phyloP scores from a whole-genome alignment of 2,113 vertebrate genomes.

The Prolemur simus region DNA sequence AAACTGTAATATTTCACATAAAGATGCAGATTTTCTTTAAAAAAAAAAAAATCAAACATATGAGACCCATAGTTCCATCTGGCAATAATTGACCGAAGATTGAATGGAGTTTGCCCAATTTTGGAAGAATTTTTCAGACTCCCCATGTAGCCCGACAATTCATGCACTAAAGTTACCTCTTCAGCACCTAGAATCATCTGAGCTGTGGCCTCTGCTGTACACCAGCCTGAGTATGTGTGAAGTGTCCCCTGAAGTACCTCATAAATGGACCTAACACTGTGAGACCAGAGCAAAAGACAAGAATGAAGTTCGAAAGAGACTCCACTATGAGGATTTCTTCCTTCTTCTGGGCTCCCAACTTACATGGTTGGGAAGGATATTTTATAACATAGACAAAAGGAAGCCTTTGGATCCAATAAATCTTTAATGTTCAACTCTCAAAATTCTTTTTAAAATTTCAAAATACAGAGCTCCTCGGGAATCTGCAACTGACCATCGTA shows the following conservation, averaged over 20 bases:
- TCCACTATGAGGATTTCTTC: neutral
- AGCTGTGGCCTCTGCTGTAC: neutral
- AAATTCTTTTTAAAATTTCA: constrained; percentile 30
- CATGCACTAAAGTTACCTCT: neutral
- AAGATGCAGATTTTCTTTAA: neutral
- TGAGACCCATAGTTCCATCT: neutral
- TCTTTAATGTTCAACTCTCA: constrained; percentile 20
- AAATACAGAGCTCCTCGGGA: neutral
- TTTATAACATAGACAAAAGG: constrained; percentile 32
- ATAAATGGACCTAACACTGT: neutral
- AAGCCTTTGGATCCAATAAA: neutral
- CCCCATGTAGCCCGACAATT: neutral
- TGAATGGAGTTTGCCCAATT: neutral
- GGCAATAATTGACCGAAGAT: neutral
- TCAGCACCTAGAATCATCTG: neutral
- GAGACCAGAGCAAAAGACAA: neutral
- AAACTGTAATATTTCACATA: neutral
- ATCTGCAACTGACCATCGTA: neutral
- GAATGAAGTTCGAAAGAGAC: neutral
- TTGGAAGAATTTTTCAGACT: neutral
- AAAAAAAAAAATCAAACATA: neutral
- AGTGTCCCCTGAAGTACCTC: neutral
- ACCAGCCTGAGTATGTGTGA: neutral
- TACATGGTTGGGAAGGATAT: neutral
- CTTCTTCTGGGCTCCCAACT: neutral